Percentiles rank a stretch among this genome's conserved stretches.
Evolutionary conservation across 2,888 invertebrate species (phyloP).

Genomic region (Cyrtodaria siliqua): DNA sequence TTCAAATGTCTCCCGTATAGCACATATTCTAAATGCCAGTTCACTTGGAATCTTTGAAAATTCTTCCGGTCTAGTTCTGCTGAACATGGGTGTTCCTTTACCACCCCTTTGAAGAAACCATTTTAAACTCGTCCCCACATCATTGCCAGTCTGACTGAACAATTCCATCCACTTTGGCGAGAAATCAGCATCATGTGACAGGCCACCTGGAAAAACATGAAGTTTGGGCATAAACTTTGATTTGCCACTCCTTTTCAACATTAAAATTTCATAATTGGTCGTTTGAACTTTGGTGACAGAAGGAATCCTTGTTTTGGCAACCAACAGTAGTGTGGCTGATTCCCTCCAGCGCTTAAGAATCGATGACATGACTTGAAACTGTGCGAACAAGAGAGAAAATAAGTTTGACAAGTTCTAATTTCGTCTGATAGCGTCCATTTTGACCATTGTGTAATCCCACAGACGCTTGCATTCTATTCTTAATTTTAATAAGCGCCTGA

Average conservation of each 20-base stretch:
- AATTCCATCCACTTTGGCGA: constrained; percentile 90
- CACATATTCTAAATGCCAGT: constrained; percentile 92
- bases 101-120: constrained; percentile 55
- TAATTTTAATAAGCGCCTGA: background rate
- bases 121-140: constrained; percentile 48
- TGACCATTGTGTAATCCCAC: background rate
- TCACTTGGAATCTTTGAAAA: constrained; percentile 86
- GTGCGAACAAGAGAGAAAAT: background rate
- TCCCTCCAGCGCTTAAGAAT: constrained; percentile 81
- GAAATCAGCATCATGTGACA: constrained; percentile 90
- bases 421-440: no score
- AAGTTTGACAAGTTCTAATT: background rate
- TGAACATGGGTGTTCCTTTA: constrained; percentile 72
- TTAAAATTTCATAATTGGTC: constrained; percentile 82
- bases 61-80: constrained; percentile 65
- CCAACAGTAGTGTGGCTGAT: constrained; percentile 80
- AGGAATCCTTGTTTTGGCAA: constrained; percentile 63
- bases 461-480: constrained; percentile 1
- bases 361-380: constrained; percentile 70
- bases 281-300: constrained; percentile 35
- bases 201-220: constrained; percentile 96
- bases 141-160: constrained; percentile 85
- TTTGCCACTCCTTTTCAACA: constrained; percentile 89
- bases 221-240: constrained; percentile 92
- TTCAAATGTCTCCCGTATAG: constrained; percentile 96